Percentiles rank a stretch among this genome's conserved stretches.
Conservation (phyloP, 2,888 invertebrate species). For the Frankliniella fusca region DNA sequence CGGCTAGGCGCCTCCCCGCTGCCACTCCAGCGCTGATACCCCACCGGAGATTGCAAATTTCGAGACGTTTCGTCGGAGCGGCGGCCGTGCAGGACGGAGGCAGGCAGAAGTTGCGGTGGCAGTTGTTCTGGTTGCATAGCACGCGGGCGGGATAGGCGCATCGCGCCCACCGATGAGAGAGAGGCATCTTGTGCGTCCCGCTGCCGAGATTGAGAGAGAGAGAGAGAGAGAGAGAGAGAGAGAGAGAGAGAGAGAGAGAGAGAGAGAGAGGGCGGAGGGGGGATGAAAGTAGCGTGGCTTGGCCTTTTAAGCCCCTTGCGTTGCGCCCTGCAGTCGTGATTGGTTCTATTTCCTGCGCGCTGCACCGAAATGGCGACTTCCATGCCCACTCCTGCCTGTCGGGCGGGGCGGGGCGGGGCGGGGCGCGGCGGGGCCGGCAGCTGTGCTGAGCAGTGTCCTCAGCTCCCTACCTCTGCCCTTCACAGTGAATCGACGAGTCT, state of each 20-base stretch:
- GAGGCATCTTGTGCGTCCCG: too few relatives aligned
- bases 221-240: neutral
- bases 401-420: too few relatives aligned
- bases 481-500: neutral
- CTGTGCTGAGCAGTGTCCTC: neutral
- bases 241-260: conserved; percentile 1
- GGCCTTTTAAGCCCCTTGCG: neutral
- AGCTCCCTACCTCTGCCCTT: neutral
- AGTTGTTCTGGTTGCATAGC: neutral
- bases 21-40: neutral
- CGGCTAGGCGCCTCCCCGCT: neutral
- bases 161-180: too few relatives aligned
- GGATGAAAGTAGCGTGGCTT: neutral
- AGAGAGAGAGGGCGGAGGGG: neutral
- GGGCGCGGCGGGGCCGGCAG: too few relatives aligned
- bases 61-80: neutral
- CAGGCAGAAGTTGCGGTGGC: neutral
- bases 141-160: too few relatives aligned
- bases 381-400: neutral
- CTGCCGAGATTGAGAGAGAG: neutral
- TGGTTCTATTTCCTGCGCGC: neutral
- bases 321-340: neutral
- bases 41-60: conserved; percentile 17
- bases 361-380: neutral
- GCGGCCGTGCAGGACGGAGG: neutral